Evolutionary conservation across 2,113 vertebrate species (phyloP), one percentile per base, ranked within the genome.

Genomic region (Lipophrys pholis): DNA sequence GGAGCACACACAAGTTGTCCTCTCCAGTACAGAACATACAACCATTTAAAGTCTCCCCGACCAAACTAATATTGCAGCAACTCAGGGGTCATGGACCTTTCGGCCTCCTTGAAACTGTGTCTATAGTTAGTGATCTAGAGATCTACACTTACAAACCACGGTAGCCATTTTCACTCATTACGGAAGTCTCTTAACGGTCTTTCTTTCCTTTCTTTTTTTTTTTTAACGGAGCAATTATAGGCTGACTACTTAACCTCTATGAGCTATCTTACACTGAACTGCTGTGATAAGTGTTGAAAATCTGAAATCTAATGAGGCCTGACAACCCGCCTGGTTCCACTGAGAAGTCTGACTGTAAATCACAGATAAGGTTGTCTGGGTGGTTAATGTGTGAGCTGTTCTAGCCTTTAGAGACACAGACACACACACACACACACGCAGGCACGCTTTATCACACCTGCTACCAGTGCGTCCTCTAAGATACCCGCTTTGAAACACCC

Each of bases 281-380:
- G 36, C 62, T 62, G 57, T 53, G 69, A 78, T 61, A 80, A 82
- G 78, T 73, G 63, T 52, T 50, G 62, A 48, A 83, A 83, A 76
- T 69, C 71, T 81, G 71, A 81, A 53, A 69, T 57, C 63, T 87
- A 81, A 84, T 78, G 70, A 78, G 75, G 69, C 80, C 56, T 68
- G 59, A 76, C 67, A 75, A 48, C 46, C 49, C 1, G 72, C 69
- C 67, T 64, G 78, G 56, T 69, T 79, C 53, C 51, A 57, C 42
- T 80, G 61, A 77, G 38, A 55, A 76, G 55, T 69, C 12, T 17
- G 62, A 58, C 71, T 79, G 80, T 83, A 80, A 83, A 85, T 78
- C 80, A 80, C 59, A 78, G 79, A 87, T 87, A 85, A 73, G 69
- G 63, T 57, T 86, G 81, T 79, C 76, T 58, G 67, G 48, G 14